phyloP scores from a whole-genome alignment of 2,113 vertebrate species.

The Cynocephalus volans region DNA sequence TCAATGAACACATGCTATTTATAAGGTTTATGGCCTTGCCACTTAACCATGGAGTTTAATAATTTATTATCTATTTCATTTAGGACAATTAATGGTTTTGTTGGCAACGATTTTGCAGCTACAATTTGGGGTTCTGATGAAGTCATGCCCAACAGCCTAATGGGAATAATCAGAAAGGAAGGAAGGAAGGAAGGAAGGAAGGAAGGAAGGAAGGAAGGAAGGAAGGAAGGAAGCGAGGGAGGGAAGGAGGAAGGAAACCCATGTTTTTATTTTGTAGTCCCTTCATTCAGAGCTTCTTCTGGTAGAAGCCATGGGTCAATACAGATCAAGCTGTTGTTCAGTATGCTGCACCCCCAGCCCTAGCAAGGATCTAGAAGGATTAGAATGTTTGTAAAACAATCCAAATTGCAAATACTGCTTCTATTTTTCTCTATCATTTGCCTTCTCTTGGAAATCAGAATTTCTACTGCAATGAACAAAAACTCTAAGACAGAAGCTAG shows the following conservation, averaged over 20 bases:
- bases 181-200: no score
- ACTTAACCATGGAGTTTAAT: conserved; percentile 25
- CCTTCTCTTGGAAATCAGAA: conserved; percentile 44
- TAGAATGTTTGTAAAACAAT: conserved; percentile 29
- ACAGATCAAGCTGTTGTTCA: conserved; percentile 11
- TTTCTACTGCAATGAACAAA: background rate
- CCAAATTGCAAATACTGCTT: background rate
- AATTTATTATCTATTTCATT: conserved; percentile 49
- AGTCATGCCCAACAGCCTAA: background rate
- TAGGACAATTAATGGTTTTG: background rate
- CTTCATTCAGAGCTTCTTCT: background rate
- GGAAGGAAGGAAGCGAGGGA: fast-evolving
- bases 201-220: fast-evolving
- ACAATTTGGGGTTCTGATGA: conserved; percentile 14
- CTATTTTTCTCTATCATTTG: background rate
- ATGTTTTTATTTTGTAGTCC: background rate
- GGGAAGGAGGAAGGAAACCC: fast-evolving
- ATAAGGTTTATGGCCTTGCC: conserved; percentile 17
- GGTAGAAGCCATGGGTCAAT: background rate
- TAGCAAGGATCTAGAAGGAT: conserved; percentile 8
- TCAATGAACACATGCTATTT: conserved; percentile 20
- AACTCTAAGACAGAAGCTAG: background rate
- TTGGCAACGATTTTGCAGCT: background rate
- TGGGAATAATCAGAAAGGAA: background rate
- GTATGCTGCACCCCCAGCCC: background rate